Conservation (phyloP, 2,113 vertebrate species). For the Cyanoliseus patagonus region DNA sequence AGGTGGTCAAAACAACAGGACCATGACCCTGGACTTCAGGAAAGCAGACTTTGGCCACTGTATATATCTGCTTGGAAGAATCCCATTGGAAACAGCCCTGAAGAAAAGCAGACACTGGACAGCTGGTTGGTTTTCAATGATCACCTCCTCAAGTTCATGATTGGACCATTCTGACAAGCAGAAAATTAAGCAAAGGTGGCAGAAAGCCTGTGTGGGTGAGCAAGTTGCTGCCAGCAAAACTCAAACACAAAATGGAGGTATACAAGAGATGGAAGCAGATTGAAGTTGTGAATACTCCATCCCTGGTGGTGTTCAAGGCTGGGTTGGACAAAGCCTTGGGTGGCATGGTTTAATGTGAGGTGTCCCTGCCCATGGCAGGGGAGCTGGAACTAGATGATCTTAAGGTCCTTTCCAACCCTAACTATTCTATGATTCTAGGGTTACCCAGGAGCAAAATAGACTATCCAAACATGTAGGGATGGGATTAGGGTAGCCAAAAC, state of each 20-base stretch:
- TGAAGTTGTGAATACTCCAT: not conserved
- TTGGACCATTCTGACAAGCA: accelerated
- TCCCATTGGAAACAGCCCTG: not conserved
- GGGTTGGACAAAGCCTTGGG: too few species aligned
- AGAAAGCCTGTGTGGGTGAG: not conserved
- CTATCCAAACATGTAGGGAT: accelerated
- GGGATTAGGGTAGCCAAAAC: not conserved
- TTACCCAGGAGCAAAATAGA: not conserved
- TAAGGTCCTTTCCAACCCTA: too few species aligned
- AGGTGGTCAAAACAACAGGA: accelerated
- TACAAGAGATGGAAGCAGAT: not conserved
- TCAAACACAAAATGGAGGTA: accelerated
- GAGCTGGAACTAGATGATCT: too few species aligned
- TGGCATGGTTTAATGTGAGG: too few species aligned
- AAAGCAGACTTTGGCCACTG: not conserved
- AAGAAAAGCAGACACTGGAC: not conserved
- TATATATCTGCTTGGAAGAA: not conserved
- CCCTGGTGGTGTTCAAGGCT: too few species aligned
- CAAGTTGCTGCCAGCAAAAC: not conserved
- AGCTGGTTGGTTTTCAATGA: not conserved
- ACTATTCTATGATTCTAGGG: too few species aligned
- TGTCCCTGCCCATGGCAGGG: too few species aligned
- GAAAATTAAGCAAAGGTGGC: not conserved
- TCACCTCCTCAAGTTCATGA: not conserved
- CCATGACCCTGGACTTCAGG: not conserved